A percentile compares a stretch with the other conserved stretches of the same genome.
Evolutionary conservation across 2,113 vertebrate species (phyloP).

Genomic region (Charadrius vociferus): DNA sequence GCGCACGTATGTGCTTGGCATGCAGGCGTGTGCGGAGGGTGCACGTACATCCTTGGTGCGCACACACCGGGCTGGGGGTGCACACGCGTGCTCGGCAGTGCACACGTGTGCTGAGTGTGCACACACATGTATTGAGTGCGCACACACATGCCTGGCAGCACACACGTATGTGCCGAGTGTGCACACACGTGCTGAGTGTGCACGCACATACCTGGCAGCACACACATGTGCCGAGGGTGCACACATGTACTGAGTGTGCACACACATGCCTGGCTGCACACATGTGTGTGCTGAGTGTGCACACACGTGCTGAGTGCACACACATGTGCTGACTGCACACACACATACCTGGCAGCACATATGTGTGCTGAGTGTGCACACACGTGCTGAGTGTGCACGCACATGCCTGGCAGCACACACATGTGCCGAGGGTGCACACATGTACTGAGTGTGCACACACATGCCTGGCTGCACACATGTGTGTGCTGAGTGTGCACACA

Average conservation of each 20-base stretch:
- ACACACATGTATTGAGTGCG: fast-evolving
- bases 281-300: not conserved
- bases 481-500: fast-evolving
- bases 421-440: no score
- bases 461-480: no score
- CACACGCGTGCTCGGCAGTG: not conserved
- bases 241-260: no score
- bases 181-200: no score
- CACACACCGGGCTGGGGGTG: not conserved
- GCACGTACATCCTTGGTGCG: fast-evolving
- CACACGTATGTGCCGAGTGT: no score
- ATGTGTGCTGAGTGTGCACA: not conserved
- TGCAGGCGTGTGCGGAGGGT: fast-evolving
- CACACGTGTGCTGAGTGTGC: not conserved
- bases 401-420: fast-evolving
- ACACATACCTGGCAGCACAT: not conserved
- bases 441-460: no score
- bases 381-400: fast-evolving
- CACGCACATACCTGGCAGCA: no score
- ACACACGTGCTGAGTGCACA: fast-evolving
- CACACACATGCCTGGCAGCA: no score
- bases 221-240: no score
- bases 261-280: not conserved
- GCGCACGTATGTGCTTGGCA: not conserved
- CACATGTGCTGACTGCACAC: no score